Base-by-base conservation (phyloP, 2,888 invertebrate species). In the Ecdyonurus torrentis region DNA sequence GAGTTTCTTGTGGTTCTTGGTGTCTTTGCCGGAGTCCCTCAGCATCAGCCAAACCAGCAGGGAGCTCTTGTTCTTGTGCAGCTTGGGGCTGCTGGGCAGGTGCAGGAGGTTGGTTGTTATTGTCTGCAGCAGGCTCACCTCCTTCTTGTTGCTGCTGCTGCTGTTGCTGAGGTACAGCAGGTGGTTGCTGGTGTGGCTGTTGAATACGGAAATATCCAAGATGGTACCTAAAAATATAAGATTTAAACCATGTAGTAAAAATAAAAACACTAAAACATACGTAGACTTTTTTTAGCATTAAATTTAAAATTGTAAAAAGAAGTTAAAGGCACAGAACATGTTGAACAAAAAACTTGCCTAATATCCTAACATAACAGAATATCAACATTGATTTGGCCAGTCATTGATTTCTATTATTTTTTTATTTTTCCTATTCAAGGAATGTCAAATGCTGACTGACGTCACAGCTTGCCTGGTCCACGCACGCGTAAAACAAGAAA, bases 181-280 rank as follows among this genome's bases (percentile, higher is more conserved):
- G 73, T 89, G 88, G 71, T 88, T 84, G 64, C 86, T 86, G 74
- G 0, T n/a, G n/a, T n/a, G n/a, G n/a, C n/a, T n/a, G n/a, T n/a
- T n/a, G n/a, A n/a, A n/a, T n/a, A n/a, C n/a, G n/a, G n/a, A n/a
- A n/a, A n/a, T n/a, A n/a, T n/a, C n/a, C n/a, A n/a, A n/a, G n/a
- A n/a, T n/a, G n/a, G n/a, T n/a, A n/a, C 18, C 18, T 50, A 50
- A 7, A 53, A 55, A 52, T 62, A 61, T 65, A 58, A 25, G 58
- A 61, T 60, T 59, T 59, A 65, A 62, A 25, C 63, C 64, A 69
- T 64, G 64, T 61, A 63, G 23, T 25, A 61, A 65, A 65, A 64
- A 65, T 20, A 61, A 63, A 63, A 61, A 37, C 68, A 64, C 19
- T 58, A 60, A 63, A 50, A 10, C 18, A n/a, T n/a, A 55, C 55